These are phyloP conservation scores for Nothura maculosa DNA, from an alignment of 2,797 vertebrate genomes.

Conservation along the genomic window DNA sequence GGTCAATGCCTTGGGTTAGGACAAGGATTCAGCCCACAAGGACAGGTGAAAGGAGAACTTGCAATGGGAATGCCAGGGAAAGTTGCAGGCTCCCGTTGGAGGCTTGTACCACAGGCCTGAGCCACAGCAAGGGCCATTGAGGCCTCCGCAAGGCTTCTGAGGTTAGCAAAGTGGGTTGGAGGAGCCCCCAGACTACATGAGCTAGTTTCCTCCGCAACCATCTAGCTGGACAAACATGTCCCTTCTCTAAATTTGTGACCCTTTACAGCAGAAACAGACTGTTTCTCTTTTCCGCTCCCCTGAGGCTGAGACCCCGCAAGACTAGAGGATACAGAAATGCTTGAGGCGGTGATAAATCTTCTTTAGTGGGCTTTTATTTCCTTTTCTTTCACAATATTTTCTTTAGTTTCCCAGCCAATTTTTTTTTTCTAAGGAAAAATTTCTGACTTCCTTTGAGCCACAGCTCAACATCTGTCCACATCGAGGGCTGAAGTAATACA, in stretches of 20 bases:
- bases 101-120: background rate
- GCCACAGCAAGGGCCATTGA: background rate
- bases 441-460: conserved; percentile 79
- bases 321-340: conserved; percentile 67
- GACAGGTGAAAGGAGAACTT: background rate
- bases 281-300: conserved; percentile 46
- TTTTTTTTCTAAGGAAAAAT: conserved; percentile 79
- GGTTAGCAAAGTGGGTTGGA: background rate
- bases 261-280: conserved; percentile 45
- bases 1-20: background rate
- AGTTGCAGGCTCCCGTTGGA: background rate
- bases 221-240: background rate
- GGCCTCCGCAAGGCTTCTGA: background rate
- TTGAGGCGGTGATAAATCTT: conserved; percentile 76
- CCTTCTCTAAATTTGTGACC: conserved; percentile 38
- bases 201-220: background rate
- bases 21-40: background rate
- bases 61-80: background rate
- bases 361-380: conserved; percentile 77
- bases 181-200: background rate
- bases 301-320: conserved; percentile 61
- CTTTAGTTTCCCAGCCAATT: conserved; percentile 76
- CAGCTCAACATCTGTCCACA: conserved; percentile 78
- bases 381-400: conserved; percentile 80
- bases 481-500: conserved; percentile 75